These are phyloP conservation scores for Blastobasis adustella DNA, from an alignment of 2,888 invertebrate species.

Conservation along the genomic window DNA sequence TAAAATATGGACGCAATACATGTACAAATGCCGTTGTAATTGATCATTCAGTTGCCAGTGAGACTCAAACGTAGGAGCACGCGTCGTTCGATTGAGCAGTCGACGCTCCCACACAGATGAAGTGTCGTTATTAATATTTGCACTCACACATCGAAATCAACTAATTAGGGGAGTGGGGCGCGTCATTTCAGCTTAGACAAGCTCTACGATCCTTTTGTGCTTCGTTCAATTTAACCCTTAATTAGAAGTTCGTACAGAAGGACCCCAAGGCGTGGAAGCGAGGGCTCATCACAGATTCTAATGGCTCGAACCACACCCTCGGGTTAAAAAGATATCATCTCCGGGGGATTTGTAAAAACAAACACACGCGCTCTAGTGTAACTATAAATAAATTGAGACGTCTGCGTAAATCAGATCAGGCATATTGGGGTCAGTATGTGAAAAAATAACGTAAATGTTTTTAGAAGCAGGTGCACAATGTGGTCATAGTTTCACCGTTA, in stretches of 20 bases:
- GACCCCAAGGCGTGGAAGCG: slow-evolving; percentile 56
- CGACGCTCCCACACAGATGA: too few species aligned
- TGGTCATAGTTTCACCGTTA: not conserved
- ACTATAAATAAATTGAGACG: not conserved
- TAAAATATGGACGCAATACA: too few species aligned
- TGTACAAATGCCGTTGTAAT: too few species aligned
- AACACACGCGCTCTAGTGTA: slow-evolving; percentile 16
- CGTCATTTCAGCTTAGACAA: too few species aligned
- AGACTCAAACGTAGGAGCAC: too few species aligned
- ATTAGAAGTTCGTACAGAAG: slow-evolving; percentile 46
- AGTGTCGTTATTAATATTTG: too few species aligned
- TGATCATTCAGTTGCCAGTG: too few species aligned
- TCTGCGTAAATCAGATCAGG: not conserved
- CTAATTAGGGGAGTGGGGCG: too few species aligned
- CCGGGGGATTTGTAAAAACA: slow-evolving; percentile 36
- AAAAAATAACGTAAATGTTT: slow-evolving; percentile 1
- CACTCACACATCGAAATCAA: too few species aligned
- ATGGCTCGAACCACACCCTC: slow-evolving; percentile 49
- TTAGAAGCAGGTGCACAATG: too few species aligned
- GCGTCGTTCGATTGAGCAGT: too few species aligned
- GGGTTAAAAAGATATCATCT: slow-evolving; percentile 50
- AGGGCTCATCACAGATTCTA: slow-evolving; percentile 58
- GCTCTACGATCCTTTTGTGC: slow-evolving; percentile 39
- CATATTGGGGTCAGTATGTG: slow-evolving; percentile 5
- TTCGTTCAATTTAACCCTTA: slow-evolving; percentile 54